phyloP scores from a whole-genome alignment of 1,140 invertebrate genomes.

The Lordiphosa clarofinis region DNA sequence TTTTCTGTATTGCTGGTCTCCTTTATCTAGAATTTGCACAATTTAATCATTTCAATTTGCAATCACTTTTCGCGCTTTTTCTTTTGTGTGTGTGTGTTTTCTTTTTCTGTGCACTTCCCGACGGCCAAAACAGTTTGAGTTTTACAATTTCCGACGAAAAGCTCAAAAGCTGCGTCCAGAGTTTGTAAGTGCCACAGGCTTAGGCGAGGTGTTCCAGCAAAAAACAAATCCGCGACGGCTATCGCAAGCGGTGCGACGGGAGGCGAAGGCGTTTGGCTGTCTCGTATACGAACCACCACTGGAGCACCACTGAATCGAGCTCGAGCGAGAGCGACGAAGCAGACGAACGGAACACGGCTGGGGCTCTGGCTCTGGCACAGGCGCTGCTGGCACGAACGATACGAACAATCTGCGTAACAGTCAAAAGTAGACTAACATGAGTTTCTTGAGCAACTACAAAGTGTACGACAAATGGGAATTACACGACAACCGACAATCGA shows the following conservation, averaged over 20 bases:
- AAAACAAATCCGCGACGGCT: conserved; percentile 13
- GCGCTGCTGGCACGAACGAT: conserved; percentile 40
- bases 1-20: conserved; percentile 3
- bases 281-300: conserved; percentile 5
- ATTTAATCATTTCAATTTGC: too few relatives aligned
- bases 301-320: conserved; percentile 12
- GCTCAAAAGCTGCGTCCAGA: conserved; percentile 1
- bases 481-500: conserved; percentile 79
- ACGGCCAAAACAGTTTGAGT: conserved; percentile 22
- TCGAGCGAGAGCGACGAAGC: conserved; percentile 13
- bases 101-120: conserved; percentile 27
- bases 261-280: conserved; percentile 5
- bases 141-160: conserved; percentile 1
- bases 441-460: conserved; percentile 80
- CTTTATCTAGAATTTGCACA: too few relatives aligned
- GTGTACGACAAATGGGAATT: conserved; percentile 80
- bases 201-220: conserved; percentile 4
- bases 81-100: not conserved
- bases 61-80: not conserved
- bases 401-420: conserved; percentile 80
- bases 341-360: conserved; percentile 34
- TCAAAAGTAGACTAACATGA: conserved; percentile 80
- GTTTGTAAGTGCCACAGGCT: not conserved
- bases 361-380: conserved; percentile 26
- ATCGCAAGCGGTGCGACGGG: conserved; percentile 6